These are phyloP conservation scores for Nycticryphes semicollaris DNA, from an alignment of 2,113 vertebrate genomes.

Conservation along the genomic window DNA sequence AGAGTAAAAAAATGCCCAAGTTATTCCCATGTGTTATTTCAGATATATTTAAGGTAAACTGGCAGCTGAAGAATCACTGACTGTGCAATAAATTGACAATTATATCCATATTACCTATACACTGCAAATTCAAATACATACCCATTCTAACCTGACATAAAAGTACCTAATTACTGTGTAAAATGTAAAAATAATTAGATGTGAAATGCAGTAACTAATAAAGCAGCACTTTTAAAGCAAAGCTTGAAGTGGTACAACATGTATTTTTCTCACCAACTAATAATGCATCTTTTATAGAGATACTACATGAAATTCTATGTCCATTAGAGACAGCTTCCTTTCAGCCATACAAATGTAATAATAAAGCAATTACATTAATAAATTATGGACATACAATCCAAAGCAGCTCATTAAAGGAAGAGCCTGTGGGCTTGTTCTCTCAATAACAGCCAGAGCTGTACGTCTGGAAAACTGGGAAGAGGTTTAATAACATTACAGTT, in stretches of 20 bases:
- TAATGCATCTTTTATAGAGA: constrained; percentile 56
- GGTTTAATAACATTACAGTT: constrained; percentile 67
- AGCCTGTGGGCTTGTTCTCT: constrained; percentile 67
- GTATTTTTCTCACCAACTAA: constrained; percentile 49
- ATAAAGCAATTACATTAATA: constrained; percentile 72
- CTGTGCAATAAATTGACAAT: neutral
- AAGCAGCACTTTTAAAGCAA: constrained; percentile 43
- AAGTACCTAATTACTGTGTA: constrained; percentile 18
- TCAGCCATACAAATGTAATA: constrained; percentile 68
- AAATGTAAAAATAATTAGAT: constrained; percentile 43
- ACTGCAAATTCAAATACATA: neutral
- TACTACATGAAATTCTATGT: constrained; percentile 55
- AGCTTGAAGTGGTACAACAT: constrained; percentile 28
- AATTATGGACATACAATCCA: constrained; percentile 69
- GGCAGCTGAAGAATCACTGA: neutral
- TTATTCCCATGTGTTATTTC: neutral
- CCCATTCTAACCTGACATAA: neutral
- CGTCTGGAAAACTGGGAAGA: constrained; percentile 65
- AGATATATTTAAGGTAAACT: constrained; percentile 22
- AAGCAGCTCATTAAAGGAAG: constrained; percentile 70
- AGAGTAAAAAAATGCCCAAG: neutral
- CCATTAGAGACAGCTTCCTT: constrained; percentile 64
- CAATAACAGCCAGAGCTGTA: constrained; percentile 61
- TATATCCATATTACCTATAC: neutral
- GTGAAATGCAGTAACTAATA: neutral